Evolutionary conservation across 2,113 vertebrate species (phyloP), one percentile per base, ranked within the genome.

Genomic region (Catharus fuscescens): DNA sequence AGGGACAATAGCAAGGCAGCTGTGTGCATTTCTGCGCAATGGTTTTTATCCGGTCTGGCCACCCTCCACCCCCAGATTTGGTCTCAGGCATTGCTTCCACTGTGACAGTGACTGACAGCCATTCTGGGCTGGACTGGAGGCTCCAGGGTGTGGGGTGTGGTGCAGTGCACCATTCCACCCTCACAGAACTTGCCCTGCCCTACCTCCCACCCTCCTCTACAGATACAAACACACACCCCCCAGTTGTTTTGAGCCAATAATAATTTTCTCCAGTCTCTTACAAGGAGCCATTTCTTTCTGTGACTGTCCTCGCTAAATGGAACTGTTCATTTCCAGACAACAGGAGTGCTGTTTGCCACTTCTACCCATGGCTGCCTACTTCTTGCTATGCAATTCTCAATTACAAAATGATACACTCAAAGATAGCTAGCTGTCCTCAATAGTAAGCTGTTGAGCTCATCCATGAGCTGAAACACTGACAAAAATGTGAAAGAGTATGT

Each of bases 21-120:
- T 7, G 4, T 32, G 17, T 44, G 20, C 0, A 0, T 32, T 59
- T 52, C 53, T 77, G 44, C 0, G 0, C 31, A 67, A 59, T 31
- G 20, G 2, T 42, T 86, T 76, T 59, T 25, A 31, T 34, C 31
- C 31, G 34, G 7, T 21, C 31, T 31, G 25, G 11, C 31, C 25
- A 20, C 10, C 4, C 8, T 10, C 4, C 15, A 48, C 1, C 6
- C 20, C 36, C 31, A 31, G 7, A 32, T 52, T 14, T 32, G 32
- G 21, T 38, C 38, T 38, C 11, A 38, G 26, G 16, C 66, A 53
- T 36, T 67, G 7, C 44, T 74, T 59, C 31, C 18, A 21, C 36
- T 77, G 36, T 36, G 36, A 21, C 62, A 44, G 9, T 52, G 62
- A 31, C 36, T 77, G 36, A 42, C 20, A 44, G 20, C 53, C 11